phyloP scores from a whole-genome alignment of 2,113 vertebrate genomes.

The Drymodes brunneopygia region DNA sequence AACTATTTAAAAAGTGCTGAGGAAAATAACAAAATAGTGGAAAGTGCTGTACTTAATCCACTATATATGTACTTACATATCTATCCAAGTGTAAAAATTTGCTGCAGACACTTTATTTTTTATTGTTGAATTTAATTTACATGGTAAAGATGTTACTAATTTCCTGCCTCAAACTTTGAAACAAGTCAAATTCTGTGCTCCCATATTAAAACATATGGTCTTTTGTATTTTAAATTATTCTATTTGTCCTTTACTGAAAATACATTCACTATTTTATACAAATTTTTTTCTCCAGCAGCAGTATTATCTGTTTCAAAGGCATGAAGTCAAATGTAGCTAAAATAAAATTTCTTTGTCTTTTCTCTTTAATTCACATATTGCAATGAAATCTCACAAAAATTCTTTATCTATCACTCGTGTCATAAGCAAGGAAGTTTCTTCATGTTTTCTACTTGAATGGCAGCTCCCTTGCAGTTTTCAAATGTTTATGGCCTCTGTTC shows the following conservation, averaged over 20 bases:
- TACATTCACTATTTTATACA: background rate
- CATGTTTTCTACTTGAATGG: background rate
- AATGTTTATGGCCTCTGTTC: background rate
- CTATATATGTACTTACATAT: background rate
- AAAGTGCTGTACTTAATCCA: background rate
- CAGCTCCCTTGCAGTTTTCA: background rate
- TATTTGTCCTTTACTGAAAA: background rate
- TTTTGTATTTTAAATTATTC: background rate
- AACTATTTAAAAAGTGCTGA: background rate
- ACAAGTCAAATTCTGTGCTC: background rate
- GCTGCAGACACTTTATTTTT: background rate
- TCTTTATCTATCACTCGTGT: background rate
- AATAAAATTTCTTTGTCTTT: background rate
- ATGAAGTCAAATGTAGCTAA: background rate
- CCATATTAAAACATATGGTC: background rate
- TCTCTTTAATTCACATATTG: background rate
- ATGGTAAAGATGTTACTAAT: background rate
- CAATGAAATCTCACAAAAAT: background rate
- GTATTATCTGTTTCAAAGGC: background rate
- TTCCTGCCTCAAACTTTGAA: background rate
- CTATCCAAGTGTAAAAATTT: background rate
- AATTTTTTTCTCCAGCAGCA: background rate
- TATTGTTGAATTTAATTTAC: background rate
- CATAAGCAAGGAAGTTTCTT: background rate
- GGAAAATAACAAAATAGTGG: background rate